Base-by-base conservation (phyloP, 2,797 vertebrate species). In the Falco biarmicus region DNA sequence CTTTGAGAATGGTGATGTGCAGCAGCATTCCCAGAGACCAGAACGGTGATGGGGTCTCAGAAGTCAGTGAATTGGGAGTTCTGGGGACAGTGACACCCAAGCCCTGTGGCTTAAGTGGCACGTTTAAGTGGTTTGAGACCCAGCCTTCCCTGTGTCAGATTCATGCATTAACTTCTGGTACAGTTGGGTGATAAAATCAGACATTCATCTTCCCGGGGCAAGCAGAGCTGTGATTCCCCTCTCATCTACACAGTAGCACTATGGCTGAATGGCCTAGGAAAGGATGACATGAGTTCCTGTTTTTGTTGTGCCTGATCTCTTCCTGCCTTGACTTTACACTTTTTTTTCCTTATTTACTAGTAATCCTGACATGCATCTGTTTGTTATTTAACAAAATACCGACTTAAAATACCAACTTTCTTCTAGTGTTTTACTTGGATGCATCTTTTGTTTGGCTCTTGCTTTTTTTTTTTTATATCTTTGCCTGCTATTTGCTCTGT, bases 1-100 rank as follows among this genome's bases (percentile, higher is more conserved):
- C 43, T 74, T 29, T 25, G 43, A 39, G 21, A 10, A 25, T 45
- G 53, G 5, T 24, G 51, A 39, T 56, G 43, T 17, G 18, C 50
- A 6, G 31, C 15, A n/a, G 17, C 20, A 41, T 19, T 65, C 24
- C 29, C 0, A 1, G 29, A 20, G 73, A 0, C 60, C 21, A 2
- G 26, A 3, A 3, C 21, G 39, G 21, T 1, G 2, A 6, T 80
- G 64, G 10, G 17, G 6, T 41, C 6, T 60, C 56, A 50, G 39
- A 11, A 45, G 34, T 31, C 43, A 11, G 11, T 3, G 47, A 22
- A 39, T 2, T 24, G 60, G 29, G 53, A 37, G 39, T 5, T 7
- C 45, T 39, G 26, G 41, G 18, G 25, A 18, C 5, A 7, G 12
- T 2, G 41, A 57, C 15, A 25, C 24, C 0, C 0, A 5, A 57